These are phyloP conservation scores for Diachasmimorpha longicaudata DNA, from an alignment of 1,140 invertebrate species.

Conservation along the genomic window DNA sequence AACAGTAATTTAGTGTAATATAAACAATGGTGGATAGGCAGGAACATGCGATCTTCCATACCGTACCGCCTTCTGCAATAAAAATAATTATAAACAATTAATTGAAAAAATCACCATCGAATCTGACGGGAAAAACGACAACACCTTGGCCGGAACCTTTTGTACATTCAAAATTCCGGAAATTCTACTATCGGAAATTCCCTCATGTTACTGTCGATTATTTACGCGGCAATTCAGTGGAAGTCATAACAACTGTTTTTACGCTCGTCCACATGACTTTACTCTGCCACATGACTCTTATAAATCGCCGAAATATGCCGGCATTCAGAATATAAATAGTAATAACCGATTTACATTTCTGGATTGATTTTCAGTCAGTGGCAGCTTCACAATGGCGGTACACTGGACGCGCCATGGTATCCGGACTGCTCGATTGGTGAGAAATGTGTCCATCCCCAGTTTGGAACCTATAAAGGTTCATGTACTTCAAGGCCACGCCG, in stretches of 20 bases:
- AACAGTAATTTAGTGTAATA: too few relatives aligned
- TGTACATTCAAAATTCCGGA: background rate
- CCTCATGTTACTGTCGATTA: too few relatives aligned
- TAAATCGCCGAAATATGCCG: too few relatives aligned
- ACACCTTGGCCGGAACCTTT: too few relatives aligned
- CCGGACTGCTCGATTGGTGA: constrained; percentile 19
- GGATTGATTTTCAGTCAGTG: background rate
- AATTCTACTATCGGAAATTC: background rate
- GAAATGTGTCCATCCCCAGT: constrained; percentile 1
- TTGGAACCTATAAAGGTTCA: background rate
- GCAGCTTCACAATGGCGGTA: constrained; percentile 11
- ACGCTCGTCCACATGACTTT: too few relatives aligned
- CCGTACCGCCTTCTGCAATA: too few relatives aligned
- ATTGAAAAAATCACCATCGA: too few relatives aligned
- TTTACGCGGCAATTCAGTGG: background rate
- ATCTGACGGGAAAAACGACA: too few relatives aligned
- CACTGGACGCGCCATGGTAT: background rate
- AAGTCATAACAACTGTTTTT: background rate
- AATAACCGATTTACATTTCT: background rate
- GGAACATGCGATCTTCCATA: too few relatives aligned
- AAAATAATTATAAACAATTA: too few relatives aligned
- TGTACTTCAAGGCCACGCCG: background rate
- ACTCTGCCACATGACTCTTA: background rate
- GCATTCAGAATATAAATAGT: too few relatives aligned
- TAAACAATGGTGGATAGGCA: too few relatives aligned